Conservation (phyloP, 2,797 vertebrate genomes). For the Garrulus glandarius region DNA sequence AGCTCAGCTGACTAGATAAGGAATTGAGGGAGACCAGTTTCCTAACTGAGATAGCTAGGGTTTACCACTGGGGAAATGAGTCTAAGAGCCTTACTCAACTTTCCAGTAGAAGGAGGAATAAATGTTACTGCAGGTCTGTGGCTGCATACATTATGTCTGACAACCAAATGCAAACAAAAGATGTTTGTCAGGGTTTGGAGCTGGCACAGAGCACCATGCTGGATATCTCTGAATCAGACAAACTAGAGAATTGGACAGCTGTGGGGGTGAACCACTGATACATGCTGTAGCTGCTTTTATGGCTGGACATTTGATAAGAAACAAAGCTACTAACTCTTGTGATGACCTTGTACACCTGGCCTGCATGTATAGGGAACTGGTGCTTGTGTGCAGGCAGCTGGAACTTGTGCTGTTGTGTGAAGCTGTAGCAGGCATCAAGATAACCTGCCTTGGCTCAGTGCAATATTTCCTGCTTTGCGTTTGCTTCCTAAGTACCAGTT, state of each 20-base stretch:
- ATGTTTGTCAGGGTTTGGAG: neutral
- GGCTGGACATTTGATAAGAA: neutral
- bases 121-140: neutral
- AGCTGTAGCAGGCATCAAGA: neutral
- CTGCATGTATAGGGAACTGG: neutral
- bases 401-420: neutral
- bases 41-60: neutral
- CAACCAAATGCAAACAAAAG: neutral
- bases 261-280: neutral
- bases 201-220: neutral
- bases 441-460: accelerated
- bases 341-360: neutral
- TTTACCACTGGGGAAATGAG: slow-evolving; percentile 39
- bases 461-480: neutral
- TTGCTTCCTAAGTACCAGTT: neutral
- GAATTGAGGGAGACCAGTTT: slow-evolving; percentile 25
- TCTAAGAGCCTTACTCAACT: slow-evolving; percentile 8
- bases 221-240: neutral
- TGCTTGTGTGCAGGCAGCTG: neutral
- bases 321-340: neutral
- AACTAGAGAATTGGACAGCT: neutral
- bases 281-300: neutral
- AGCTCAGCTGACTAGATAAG: slow-evolving; percentile 17
- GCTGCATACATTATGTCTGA: neutral
- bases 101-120: neutral